Base-by-base conservation (phyloP, 2,888 invertebrate genomes). In the Cheilosia pagana region DNA sequence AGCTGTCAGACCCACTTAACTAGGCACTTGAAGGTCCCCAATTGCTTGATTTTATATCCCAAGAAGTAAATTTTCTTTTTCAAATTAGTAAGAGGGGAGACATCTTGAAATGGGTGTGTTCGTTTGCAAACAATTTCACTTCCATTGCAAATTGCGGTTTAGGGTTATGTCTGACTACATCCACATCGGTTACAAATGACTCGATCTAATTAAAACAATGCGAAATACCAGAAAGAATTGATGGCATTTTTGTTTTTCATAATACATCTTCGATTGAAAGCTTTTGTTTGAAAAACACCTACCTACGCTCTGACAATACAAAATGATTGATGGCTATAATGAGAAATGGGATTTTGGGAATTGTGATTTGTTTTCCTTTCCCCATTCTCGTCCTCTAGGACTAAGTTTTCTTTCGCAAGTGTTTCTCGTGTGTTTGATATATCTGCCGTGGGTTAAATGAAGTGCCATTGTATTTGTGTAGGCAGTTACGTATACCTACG, bases 251-350 rank as follows among this genome's bases (percentile, higher is more conserved):
- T 52, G n/a, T 21, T 23, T 1, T 57, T 14, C 19, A 25, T 59
- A 16, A 39, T 16, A 19, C n/a, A 45, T 60, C 59, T 70, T 45
- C 31, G 53, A 68, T 62, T 62, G 39, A 57, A 63, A 78, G 71
- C 62, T 70, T 77, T 70, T 10, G 25, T n/a, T n/a, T n/a, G n/a
- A n/a, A 67, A 67, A 59, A 41, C 60, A 31, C 35, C 50, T 28
- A 6, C 72, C 55, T 19, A 39, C 55, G 53, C 63, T 21, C 39
- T 41, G 55, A 14, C 62, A 76, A 76, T 25, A 53, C 52, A 39
- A 71, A 71, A 65, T 76, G 81, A 81, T 76, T 65, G 76, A 81
- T 60, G 70, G 71, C 63, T 41, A 52, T 76, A 81, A 81, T 76
- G 70, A 76, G 71, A 50, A 59, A 71, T 76, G 81, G 70, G 65